Evolutionary conservation across 2,113 vertebrate genomes (phyloP).

Genomic region (Arizona elegans): DNA sequence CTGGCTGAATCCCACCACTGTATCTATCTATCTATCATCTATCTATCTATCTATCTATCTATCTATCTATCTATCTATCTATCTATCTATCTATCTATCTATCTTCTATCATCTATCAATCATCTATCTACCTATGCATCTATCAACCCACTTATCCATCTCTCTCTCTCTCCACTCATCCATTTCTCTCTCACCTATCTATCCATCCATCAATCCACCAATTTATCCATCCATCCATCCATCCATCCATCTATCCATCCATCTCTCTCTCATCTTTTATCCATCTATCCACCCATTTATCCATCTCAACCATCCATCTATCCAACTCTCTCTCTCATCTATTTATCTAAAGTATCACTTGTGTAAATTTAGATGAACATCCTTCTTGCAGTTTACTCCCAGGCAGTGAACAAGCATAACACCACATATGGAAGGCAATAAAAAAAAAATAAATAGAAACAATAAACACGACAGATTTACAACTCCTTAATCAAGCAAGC

Average conservation of each 20-base stretch:
- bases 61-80: too few species aligned
- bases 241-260: too few species aligned
- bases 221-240: not conserved
- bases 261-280: too few species aligned
- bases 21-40: not conserved
- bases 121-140: not conserved
- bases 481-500: not conserved
- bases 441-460: not conserved
- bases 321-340: not conserved
- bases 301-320: too few species aligned
- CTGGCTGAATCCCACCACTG: too few species aligned
- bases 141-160: not conserved
- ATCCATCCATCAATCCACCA: too few species aligned
- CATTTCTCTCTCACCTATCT: too few species aligned
- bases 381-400: not conserved
- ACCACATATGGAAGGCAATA: not conserved
- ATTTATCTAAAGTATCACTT: not conserved
- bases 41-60: too few species aligned
- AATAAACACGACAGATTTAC: not conserved
- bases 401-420: not conserved
- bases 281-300: too few species aligned
- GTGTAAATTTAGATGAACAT: not conserved
- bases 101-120: too few species aligned
- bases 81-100: too few species aligned
- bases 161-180: too few species aligned